phyloP scores from a whole-genome alignment of 1,140 invertebrate genomes.

The Drosophila arawakana region DNA sequence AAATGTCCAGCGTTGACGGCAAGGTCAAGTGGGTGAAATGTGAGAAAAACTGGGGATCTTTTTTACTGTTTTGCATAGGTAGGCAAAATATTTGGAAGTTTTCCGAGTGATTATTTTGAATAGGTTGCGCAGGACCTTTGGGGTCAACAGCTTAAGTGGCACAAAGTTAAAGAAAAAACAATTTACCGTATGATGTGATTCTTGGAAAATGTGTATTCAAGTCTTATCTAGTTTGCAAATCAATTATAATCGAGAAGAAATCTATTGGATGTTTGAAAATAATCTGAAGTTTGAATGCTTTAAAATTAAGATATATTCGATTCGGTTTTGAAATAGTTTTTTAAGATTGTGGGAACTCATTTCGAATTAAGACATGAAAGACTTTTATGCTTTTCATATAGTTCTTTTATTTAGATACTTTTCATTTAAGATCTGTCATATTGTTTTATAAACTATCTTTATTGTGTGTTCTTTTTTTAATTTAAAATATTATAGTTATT shows the following conservation, averaged over 20 bases:
- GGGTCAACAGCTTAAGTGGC: slow-evolving; percentile 37
- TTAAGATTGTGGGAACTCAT: neutral
- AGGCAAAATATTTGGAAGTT: slow-evolving; percentile 50
- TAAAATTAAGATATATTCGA: no score
- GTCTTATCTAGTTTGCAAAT: neutral
- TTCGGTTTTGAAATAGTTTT: no score
- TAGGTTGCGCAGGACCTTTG: slow-evolving; percentile 30
- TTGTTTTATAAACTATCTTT: no score
- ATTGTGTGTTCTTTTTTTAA: no score
- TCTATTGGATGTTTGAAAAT: neutral
- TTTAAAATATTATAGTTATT: no score
- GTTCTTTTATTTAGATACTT: no score
- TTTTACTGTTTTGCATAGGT: slow-evolving; percentile 31
- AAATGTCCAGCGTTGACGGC: slow-evolving; percentile 30
- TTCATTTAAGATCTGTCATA: no score
- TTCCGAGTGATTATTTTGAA: slow-evolving; percentile 29
- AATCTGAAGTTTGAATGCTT: no score
- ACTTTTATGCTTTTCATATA: no score
- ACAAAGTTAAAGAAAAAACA: neutral
- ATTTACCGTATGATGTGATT: neutral
- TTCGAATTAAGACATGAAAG: no score
- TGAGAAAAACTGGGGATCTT: slow-evolving; percentile 48
- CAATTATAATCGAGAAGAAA: neutral
- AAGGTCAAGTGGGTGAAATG: slow-evolving; percentile 57
- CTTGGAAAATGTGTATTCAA: neutral